Base-by-base conservation (phyloP, 2,113 vertebrate genomes). In the Sphyrna mokarran region DNA sequence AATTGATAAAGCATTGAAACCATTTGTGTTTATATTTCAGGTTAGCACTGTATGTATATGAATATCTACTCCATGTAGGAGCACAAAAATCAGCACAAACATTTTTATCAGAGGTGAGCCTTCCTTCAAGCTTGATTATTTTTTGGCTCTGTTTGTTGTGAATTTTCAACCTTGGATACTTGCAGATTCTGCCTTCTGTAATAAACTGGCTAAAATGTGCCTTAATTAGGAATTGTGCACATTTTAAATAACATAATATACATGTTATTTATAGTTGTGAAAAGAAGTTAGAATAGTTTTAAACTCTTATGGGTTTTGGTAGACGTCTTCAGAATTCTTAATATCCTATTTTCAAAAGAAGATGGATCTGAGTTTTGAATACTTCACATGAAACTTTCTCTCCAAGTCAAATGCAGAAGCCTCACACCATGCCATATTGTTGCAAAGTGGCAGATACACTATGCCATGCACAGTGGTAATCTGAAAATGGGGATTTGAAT, bases 11-110 rank as follows among this genome's bases (percentile, higher is more conserved):
- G 26, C 48, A 90, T 4, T 76, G 69, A 54, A 94, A 33, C 26
- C 48, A 95, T 0, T 33, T 87, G 94, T 95, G 96, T 95, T 96
- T 94, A 95, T 87, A 93, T 91, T 96, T 76, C 97, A 99, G 99
- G 97, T 98, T 99, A 99, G 99, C 99, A 96, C 98, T 99, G 96
- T 99, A 99, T 40, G 99, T 99, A 96, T 99, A 99, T 96, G 99
- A 99, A 97, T 99, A 99, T 97, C 98, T 99, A 97, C 99, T 99
- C 97, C 99, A 99, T 98, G 98, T 99, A 97, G 99, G 99, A 98
- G 99, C 99, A 95, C 99, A 99, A 98, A 99, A 99, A 98, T 99
- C 99, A 63, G 99, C 99, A 96, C 99, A 99, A 97, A 99, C 99
- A 1, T 99, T 99, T 97, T 98, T 99, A 96, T 99, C 99, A 97